Evolutionary conservation across 2,113 vertebrate species (phyloP).

Genomic region (Acrocephalus arundinaceus): DNA sequence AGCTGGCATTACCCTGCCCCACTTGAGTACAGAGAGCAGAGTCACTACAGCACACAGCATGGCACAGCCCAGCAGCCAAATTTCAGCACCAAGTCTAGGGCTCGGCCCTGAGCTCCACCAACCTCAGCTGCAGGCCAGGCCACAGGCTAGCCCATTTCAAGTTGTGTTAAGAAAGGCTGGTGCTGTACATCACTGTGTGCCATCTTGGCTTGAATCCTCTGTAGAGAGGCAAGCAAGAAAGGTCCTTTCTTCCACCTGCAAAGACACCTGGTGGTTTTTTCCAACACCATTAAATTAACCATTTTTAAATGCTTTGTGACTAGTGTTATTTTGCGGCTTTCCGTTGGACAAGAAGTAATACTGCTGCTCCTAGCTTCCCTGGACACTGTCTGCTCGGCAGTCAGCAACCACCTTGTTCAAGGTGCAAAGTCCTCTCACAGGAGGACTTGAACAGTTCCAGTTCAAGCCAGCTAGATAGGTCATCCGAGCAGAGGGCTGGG

Average conservation of each 20-base stretch:
- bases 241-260: neutral
- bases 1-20: neutral
- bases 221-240: neutral
- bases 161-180: neutral
- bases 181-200: neutral
- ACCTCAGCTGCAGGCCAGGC: neutral
- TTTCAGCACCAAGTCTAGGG: neutral
- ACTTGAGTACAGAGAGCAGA: neutral
- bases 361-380: conserved; percentile 8
- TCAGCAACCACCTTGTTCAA: neutral
- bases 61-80: neutral
- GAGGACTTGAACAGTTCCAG: conserved; percentile 5
- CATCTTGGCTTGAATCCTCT: neutral
- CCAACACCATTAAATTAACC: neutral
- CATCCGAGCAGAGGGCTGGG: neutral
- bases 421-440: neutral
- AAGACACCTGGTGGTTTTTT: conserved; percentile 13
- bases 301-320: conserved; percentile 54
- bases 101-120: neutral
- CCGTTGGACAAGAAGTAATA: neutral
- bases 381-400: neutral
- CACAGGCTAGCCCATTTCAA: neutral
- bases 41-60: neutral
- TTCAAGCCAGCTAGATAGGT: neutral
- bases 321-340: conserved; percentile 58